A percentile compares a stretch with the other conserved stretches of the same genome.
Conservation (phyloP, 2,888 invertebrate genomes). For the Amorpha juglandis region DNA sequence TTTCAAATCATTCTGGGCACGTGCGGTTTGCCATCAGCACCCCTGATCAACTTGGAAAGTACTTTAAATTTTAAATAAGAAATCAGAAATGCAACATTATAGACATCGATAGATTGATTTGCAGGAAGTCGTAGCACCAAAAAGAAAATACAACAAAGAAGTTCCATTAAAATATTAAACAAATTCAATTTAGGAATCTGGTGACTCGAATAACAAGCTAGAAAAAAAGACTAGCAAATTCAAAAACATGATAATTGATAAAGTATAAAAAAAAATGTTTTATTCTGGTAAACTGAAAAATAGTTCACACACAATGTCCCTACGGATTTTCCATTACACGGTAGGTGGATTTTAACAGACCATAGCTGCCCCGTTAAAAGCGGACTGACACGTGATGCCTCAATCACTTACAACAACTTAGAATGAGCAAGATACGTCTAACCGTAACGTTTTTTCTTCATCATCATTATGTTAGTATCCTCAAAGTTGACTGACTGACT, state of each 20-base stretch:
- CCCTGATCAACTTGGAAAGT: slow-evolving; percentile 53
- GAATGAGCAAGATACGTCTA: too few species aligned
- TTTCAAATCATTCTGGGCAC: slow-evolving; percentile 56
- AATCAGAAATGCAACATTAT: neutral
- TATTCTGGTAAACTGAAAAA: too few species aligned
- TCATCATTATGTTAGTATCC: too few species aligned
- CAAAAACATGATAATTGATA: neutral
- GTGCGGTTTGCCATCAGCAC: slow-evolving; percentile 67
- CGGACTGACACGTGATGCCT: too few species aligned
- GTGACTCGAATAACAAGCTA: neutral
- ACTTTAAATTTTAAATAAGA: neutral
- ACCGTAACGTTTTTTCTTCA: too few species aligned
- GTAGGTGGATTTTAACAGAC: too few species aligned
- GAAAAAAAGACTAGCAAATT: neutral
- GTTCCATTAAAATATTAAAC: neutral
- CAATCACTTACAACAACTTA: too few species aligned
- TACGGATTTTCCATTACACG: too few species aligned
- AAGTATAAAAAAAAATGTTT: too few species aligned
- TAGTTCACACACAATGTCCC: too few species aligned
- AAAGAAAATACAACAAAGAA: neutral
- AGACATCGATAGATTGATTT: neutral
- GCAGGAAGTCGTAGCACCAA: neutral
- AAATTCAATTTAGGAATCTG: neutral
- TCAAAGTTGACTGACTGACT: too few species aligned
- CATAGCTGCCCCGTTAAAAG: too few species aligned